phyloP scores from a whole-genome alignment of 2,888 invertebrate species.

The Drosophila subquinaria region DNA sequence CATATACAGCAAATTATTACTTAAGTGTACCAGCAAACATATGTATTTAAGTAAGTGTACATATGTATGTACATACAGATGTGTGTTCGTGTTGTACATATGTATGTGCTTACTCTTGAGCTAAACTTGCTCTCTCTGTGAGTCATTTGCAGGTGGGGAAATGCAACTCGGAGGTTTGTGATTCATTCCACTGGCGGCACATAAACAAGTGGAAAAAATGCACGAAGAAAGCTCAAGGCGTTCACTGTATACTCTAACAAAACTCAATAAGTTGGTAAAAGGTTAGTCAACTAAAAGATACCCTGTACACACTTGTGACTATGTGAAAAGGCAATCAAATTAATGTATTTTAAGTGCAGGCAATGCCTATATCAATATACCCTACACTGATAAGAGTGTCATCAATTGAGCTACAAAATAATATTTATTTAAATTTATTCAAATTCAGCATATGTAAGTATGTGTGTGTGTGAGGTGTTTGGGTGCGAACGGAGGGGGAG shows the following conservation, averaged over 20 bases:
- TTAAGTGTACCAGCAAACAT: slow-evolving; percentile 12
- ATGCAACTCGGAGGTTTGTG: slow-evolving; percentile 40
- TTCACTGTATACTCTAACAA: slow-evolving; percentile 18
- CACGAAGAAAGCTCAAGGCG: not conserved
- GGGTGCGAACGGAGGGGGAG: slow-evolving; percentile 2
- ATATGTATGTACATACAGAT: too few relatives aligned
- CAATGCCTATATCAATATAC: not conserved
- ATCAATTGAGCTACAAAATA: slow-evolving; percentile 33
- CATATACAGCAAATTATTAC: slow-evolving; percentile 34
- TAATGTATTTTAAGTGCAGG: not conserved
- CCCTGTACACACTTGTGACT: not conserved
- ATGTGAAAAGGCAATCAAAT: not conserved
- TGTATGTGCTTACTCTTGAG: slow-evolving; percentile 18
- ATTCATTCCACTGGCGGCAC: slow-evolving; percentile 30
- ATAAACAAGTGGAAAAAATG: slow-evolving; percentile 13
- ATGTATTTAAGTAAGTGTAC: slow-evolving; percentile 1
- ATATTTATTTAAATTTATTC: slow-evolving; percentile 53
- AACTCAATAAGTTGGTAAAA: not conserved
- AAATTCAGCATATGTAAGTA: slow-evolving; percentile 29
- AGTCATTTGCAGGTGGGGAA: slow-evolving; percentile 48
- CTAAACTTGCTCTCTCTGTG: slow-evolving; percentile 26
- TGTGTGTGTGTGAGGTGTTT: not conserved
- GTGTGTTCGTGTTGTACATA: not conserved
- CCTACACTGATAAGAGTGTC: slow-evolving; percentile 5
- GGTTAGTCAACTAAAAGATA: not conserved